Percentiles rank a stretch among this genome's conserved stretches.
Evolutionary conservation across 2,797 vertebrate genomes (phyloP).

Genomic region (Hemibagrus guttatus): DNA sequence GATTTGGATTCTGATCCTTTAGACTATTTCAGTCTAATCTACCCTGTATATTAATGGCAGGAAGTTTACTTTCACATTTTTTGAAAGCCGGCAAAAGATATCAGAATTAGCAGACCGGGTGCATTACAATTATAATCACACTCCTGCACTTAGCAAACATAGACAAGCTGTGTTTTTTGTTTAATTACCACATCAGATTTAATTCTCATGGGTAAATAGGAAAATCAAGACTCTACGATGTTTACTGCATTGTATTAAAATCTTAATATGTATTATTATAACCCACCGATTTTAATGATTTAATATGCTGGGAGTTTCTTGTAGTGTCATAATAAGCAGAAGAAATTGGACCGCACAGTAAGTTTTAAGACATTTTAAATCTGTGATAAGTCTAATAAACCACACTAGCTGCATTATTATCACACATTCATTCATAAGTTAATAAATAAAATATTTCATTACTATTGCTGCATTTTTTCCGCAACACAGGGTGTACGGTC

Average conservation of each 20-base stretch:
- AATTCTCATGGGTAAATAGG: neutral
- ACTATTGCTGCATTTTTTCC: no score
- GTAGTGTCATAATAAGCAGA: neutral
- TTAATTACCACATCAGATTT: neutral
- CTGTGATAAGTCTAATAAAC: neutral
- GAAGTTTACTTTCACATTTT: neutral
- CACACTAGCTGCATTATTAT: neutral
- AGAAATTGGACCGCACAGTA: neutral
- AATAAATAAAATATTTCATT: no score
- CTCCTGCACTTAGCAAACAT: neutral
- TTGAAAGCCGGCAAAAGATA: neutral
- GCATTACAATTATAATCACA: neutral
- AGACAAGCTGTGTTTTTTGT: neutral
- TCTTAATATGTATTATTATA: neutral
- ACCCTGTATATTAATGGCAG: neutral
- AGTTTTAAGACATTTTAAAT: neutral
- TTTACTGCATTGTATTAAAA: slow-evolving; percentile 4
- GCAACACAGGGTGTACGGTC: no score
- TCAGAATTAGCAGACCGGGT: neutral
- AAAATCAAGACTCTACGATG: neutral
- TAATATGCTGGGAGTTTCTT: neutral
- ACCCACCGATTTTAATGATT: neutral
- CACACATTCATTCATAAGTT: neutral
- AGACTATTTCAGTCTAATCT: neutral
- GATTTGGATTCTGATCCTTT: no score